Evolutionary conservation across 2,113 vertebrate genomes (phyloP).

Genomic region (Origma solitaria): DNA sequence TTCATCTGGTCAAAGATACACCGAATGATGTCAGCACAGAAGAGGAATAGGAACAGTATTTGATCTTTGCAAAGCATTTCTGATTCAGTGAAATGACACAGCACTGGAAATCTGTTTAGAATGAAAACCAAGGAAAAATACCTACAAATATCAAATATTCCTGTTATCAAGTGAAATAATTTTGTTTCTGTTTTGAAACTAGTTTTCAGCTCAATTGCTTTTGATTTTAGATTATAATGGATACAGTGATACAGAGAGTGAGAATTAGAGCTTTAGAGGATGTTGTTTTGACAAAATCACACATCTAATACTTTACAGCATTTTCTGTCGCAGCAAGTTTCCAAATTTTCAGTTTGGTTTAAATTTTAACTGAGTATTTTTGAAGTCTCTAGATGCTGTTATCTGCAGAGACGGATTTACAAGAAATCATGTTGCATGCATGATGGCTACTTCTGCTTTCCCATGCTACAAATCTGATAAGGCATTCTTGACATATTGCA

Average conservation of each 20-base stretch:
- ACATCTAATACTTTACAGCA: background rate
- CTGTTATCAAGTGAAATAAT: background rate
- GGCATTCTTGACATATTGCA: conserved; percentile 24
- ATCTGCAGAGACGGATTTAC: background rate
- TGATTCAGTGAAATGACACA: background rate
- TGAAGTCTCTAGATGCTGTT: background rate
- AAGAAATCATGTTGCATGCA: background rate
- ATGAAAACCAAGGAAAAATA: background rate
- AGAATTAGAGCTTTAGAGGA: background rate
- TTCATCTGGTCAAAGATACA: background rate
- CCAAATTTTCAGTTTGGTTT: conserved; percentile 9
- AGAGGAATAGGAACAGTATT: background rate
- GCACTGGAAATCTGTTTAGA: background rate
- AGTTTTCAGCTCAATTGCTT: background rate
- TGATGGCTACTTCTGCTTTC: background rate
- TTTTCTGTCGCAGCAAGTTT: background rate
- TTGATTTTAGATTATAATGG: background rate
- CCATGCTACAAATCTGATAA: conserved; percentile 38
- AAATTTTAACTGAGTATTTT: conserved; percentile 1
- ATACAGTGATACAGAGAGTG: background rate
- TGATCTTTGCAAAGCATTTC: background rate
- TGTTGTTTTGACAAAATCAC: conserved; percentile 33
- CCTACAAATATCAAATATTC: background rate
- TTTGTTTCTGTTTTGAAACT: background rate
- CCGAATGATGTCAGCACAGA: background rate